Conservation (phyloP, 1,140 invertebrate genomes). For the Plectrocnemia conspersa region DNA sequence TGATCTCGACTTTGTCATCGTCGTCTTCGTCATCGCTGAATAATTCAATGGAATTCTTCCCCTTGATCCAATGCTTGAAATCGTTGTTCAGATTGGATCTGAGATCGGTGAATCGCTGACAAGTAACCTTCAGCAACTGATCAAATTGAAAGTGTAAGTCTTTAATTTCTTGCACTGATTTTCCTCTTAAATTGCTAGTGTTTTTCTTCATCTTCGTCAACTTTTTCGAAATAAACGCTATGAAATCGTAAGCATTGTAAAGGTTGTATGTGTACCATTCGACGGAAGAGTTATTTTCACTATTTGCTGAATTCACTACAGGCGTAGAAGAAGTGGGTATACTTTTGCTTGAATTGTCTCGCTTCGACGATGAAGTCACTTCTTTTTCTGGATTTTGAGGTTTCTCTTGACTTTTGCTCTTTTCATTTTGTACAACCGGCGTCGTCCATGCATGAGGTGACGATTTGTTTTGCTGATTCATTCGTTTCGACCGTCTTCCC, state of each 20-base stretch:
- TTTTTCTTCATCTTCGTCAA: conserved; percentile 45
- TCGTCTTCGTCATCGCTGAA: conserved; percentile 30
- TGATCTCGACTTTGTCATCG: conserved; percentile 7
- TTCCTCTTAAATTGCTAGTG: conserved; percentile 40
- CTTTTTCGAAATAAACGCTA: conserved; percentile 45
- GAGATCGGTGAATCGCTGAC: conserved; percentile 44
- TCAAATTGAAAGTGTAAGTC: conserved; percentile 43
- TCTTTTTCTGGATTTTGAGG: conserved; percentile 31
- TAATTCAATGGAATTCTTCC: conserved; percentile 36
- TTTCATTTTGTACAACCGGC: background rate
- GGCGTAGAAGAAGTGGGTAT: conserved; percentile 30
- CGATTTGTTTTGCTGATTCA: conserved; percentile 11
- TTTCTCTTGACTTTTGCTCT: background rate
- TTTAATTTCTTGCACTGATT: conserved; percentile 44
- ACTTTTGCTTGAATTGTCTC: conserved; percentile 10
- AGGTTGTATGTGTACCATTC: conserved; percentile 51
- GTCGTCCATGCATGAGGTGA: conserved; percentile 5
- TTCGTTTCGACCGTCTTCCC: conserved; percentile 17
- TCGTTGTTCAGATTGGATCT: conserved; percentile 46
- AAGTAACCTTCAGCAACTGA: conserved; percentile 41
- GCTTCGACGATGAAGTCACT: no score
- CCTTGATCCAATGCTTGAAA: conserved; percentile 44
- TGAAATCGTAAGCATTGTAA: conserved; percentile 45
- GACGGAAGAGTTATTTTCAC: conserved; percentile 35
- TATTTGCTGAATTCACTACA: background rate